Percentiles rank a stretch among this genome's conserved stretches.
These are phyloP conservation scores for Apodemia duryi DNA, from an alignment of 2,888 invertebrate genomes.

Conservation along the genomic window DNA sequence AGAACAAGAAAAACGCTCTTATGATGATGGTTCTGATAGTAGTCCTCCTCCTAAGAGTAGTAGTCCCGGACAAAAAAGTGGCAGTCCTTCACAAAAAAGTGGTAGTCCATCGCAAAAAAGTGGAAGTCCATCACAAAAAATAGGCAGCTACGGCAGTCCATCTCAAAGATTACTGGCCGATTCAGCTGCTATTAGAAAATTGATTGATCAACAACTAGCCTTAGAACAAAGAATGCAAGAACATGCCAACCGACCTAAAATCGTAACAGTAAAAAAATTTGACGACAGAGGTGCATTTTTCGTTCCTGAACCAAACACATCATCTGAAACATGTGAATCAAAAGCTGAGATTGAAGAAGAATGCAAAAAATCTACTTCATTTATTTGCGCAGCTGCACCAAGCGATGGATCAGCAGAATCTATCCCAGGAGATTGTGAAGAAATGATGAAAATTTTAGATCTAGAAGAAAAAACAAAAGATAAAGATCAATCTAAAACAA, in stretches of 20 bases:
- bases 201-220: slow-evolving; percentile 73
- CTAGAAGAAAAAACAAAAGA: slow-evolving; percentile 69
- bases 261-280: slow-evolving; percentile 68
- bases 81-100: slow-evolving; percentile 56
- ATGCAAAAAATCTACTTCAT: slow-evolving; percentile 62
- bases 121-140: slow-evolving; percentile 70
- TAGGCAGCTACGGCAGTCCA: slow-evolving; percentile 67
- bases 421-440: slow-evolving; percentile 80
- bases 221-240: slow-evolving; percentile 63
- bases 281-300: slow-evolving; percentile 73
- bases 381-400: slow-evolving; percentile 68
- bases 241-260: slow-evolving; percentile 50
- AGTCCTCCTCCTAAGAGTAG: slow-evolving; percentile 75
- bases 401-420: slow-evolving; percentile 73
- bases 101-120: slow-evolving; percentile 71
- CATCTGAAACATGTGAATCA: slow-evolving; percentile 35
- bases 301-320: slow-evolving; percentile 56
- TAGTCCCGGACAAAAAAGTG: slow-evolving; percentile 59
- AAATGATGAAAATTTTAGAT: slow-evolving; percentile 78
- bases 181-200: slow-evolving; percentile 67
- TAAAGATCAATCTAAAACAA: slow-evolving; percentile 34
- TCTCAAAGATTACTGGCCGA: slow-evolving; percentile 70
- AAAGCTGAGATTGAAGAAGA: slow-evolving; percentile 58
- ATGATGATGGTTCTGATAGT: slow-evolving; percentile 80
- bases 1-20: slow-evolving; percentile 72